phyloP scores from a whole-genome alignment of 2,888 invertebrate genomes.

The Synergus umbraculus region DNA sequence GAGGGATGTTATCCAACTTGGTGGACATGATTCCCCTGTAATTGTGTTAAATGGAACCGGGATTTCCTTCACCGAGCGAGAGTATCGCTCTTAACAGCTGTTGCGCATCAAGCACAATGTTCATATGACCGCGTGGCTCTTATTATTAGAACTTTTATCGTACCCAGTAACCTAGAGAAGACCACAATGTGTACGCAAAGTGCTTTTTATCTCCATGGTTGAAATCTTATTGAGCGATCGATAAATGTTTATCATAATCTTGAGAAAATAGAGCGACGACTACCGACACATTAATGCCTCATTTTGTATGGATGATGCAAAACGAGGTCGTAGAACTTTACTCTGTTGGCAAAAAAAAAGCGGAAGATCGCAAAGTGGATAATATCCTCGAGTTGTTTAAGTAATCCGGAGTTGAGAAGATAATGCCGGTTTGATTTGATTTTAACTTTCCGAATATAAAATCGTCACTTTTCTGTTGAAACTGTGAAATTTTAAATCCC shows the following conservation, averaged over 20 bases:
- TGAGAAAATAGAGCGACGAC: constrained; percentile 17
- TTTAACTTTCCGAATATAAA: not conserved
- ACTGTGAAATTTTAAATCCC: not conserved
- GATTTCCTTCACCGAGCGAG: constrained; percentile 64
- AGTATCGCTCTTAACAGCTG: constrained; percentile 55
- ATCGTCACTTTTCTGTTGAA: not conserved
- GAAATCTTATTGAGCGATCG: constrained; percentile 18
- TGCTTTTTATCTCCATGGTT: not conserved
- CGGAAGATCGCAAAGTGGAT: not conserved
- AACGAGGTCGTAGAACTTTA: constrained; percentile 48
- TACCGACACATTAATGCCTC: not conserved
- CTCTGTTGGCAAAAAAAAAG: not conserved
- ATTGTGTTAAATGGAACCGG: constrained; percentile 67
- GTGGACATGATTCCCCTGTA: constrained; percentile 55
- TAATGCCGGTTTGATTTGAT: not conserved
- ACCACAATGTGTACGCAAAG: constrained; percentile 13
- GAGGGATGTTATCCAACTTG: constrained; percentile 44
- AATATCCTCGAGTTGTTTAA: not conserved
- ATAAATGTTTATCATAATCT: constrained; percentile 7
- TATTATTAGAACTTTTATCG: constrained; percentile 37
- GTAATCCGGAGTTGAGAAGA: not conserved
- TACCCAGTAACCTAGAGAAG: constrained; percentile 32
- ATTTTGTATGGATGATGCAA: constrained; percentile 33
- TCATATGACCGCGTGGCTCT: constrained; percentile 45
- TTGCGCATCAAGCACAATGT: constrained; percentile 41